Conservation (phyloP, 1,140 invertebrate species). For the Ips typographus region DNA sequence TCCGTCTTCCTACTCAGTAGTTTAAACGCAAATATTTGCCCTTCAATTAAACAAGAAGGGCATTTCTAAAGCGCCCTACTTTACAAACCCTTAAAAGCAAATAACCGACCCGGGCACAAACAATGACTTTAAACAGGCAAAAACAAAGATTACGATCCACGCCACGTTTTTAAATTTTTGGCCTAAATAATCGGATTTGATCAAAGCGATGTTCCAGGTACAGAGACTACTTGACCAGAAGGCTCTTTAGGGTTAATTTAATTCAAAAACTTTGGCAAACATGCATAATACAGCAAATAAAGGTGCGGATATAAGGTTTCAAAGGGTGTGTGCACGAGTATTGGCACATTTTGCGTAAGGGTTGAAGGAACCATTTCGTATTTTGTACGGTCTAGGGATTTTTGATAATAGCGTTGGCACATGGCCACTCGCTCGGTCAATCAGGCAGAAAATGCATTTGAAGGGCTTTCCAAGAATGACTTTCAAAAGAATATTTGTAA, state of each 20-base stretch:
- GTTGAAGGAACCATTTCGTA: conserved; percentile 18
- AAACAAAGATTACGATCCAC: neutral
- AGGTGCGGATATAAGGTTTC: conserved; percentile 16
- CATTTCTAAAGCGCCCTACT: conserved; percentile 4
- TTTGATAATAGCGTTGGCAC: conserved; percentile 12
- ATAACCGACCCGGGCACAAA: neutral
- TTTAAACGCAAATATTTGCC: conserved; percentile 4
- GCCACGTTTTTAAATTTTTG: neutral
- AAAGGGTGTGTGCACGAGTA: conserved; percentile 21
- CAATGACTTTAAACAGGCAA: neutral
- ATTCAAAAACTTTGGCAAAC: conserved; percentile 26
- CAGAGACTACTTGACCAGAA: conserved; percentile 17
- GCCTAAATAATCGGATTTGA: neutral
- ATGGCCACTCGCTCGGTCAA: conserved; percentile 10
- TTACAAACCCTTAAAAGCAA: neutral
- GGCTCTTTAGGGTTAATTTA: conserved; percentile 12
- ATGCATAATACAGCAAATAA: conserved; percentile 22
- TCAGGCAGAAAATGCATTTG: conserved; percentile 8
- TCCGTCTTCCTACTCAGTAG: neutral
- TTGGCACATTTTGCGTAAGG: conserved; percentile 28
- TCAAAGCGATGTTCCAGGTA: conserved; percentile 20
- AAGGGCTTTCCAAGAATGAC: neutral
- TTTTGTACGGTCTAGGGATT: conserved; percentile 16
- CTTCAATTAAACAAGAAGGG: conserved; percentile 3
- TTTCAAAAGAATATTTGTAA: neutral